These are phyloP conservation scores for Didymodactylos carnosus DNA, from an alignment of 2,888 invertebrate genomes.

Conservation along the genomic window DNA sequence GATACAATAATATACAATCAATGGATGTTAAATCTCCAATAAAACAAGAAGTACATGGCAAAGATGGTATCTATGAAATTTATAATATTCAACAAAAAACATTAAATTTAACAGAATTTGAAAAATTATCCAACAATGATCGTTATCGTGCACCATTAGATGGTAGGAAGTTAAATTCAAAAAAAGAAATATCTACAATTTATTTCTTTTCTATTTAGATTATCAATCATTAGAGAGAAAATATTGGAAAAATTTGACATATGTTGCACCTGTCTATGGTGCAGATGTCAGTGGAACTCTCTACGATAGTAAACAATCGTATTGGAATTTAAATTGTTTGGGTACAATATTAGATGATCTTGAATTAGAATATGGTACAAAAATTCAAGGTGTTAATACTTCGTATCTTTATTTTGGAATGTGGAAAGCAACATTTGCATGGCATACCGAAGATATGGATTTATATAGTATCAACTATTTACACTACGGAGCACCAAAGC, in stretches of 20 bases:
- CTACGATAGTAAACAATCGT: conserved; percentile 56
- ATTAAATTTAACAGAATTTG: conserved; percentile 70
- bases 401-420: conserved; percentile 97
- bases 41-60: conserved; percentile 76
- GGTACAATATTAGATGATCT: conserved; percentile 84
- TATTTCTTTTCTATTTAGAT: too few species aligned
- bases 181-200: too few species aligned
- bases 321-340: conserved; percentile 77
- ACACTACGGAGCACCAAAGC: conserved; percentile 90
- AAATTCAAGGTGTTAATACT: conserved; percentile 71
- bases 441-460: conserved; percentile 99
- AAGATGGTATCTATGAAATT: conserved; percentile 83
- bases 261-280: conserved; percentile 86
- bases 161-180: conserved; percentile 18
- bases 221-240: conserved; percentile 45
- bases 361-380: conserved; percentile 73
- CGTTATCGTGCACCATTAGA: conserved; percentile 23
- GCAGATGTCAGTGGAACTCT: conserved; percentile 90
- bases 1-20: conserved; percentile 29
- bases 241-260: conserved; percentile 94
- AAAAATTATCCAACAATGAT: conserved; percentile 50
- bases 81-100: conserved; percentile 83
- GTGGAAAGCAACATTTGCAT: conserved; percentile 99
- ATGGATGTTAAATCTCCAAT: conserved; percentile 77
- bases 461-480: conserved; percentile 93